Evolutionary conservation across 1,140 invertebrate genomes (phyloP).

Genomic region (Rhizoglyphus robini): DNA sequence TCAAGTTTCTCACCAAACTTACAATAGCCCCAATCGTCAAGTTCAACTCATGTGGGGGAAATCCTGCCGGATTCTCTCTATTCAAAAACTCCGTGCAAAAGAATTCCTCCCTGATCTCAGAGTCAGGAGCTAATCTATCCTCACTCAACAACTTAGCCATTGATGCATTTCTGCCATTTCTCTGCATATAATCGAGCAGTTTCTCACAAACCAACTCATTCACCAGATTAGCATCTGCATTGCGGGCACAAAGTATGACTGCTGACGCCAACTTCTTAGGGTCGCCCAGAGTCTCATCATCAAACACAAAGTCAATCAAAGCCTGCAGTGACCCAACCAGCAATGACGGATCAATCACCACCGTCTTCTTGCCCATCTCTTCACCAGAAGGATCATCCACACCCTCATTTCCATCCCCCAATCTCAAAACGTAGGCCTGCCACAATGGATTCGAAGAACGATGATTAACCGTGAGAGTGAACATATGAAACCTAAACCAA

Average conservation of each 20-base stretch:
- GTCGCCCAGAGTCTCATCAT: background rate
- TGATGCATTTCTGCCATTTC: no score
- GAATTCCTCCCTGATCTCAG: no score
- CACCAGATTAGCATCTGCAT: background rate
- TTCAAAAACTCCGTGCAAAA: no score
- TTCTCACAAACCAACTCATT: background rate
- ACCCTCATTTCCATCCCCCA: background rate
- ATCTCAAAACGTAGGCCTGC: background rate
- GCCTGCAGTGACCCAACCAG: background rate
- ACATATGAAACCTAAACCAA: conserved; percentile 18
- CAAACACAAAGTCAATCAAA: background rate
- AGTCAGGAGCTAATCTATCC: no score
- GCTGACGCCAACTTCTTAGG: background rate
- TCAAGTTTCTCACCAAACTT: no score
- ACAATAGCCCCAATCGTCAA: no score
- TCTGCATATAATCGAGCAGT: background rate
- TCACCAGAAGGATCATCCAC: background rate
- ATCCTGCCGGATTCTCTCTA: no score
- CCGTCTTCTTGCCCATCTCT: no score
- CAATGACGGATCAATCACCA: no score
- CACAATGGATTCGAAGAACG: background rate
- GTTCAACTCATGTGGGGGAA: no score
- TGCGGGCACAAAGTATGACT: background rate
- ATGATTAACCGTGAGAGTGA: conserved; percentile 25
- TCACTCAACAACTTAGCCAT: no score